phyloP scores from a whole-genome alignment of 2,113 vertebrate genomes.

The Phaethornis superciliosus region DNA sequence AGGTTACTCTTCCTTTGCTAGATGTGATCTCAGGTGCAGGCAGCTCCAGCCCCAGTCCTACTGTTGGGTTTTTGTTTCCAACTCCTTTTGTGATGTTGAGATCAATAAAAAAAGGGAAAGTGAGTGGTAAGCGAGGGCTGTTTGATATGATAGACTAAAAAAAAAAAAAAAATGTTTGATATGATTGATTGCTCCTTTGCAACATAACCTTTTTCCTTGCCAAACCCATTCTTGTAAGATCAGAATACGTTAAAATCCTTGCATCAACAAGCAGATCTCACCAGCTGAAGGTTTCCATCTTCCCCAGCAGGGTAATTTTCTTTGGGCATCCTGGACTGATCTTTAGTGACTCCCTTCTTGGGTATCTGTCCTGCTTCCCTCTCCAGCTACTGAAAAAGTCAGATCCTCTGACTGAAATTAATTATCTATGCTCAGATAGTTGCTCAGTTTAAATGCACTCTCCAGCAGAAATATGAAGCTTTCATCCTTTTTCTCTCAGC shows the following conservation, averaged over 20 bases:
- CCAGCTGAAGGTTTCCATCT: not conserved
- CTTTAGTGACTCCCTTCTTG: not conserved
- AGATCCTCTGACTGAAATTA: not conserved
- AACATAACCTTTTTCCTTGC: not conserved
- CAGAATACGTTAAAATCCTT: not conserved
- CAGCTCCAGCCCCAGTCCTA: not conserved
- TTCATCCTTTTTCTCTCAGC: not conserved
- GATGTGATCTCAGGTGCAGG: not conserved
- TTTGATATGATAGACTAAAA: not conserved
- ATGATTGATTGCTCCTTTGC: not conserved
- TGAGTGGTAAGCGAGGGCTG: not conserved
- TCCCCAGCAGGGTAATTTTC: not conserved
- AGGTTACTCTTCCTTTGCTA: not conserved
- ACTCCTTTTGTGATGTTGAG: not conserved
- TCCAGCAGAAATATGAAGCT: not conserved
- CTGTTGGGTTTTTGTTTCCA: not conserved
- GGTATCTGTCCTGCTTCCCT: accelerated
- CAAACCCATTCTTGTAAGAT: not conserved
- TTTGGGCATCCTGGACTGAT: not conserved
- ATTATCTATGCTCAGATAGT: not conserved
- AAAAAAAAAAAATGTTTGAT: not conserved
- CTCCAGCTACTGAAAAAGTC: not conserved
- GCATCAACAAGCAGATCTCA: accelerated
- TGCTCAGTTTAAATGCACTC: accelerated
- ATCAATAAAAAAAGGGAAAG: not conserved